Base-by-base conservation (phyloP, 2,113 vertebrate genomes). In the Poeciliopsis occidentalis region DNA sequence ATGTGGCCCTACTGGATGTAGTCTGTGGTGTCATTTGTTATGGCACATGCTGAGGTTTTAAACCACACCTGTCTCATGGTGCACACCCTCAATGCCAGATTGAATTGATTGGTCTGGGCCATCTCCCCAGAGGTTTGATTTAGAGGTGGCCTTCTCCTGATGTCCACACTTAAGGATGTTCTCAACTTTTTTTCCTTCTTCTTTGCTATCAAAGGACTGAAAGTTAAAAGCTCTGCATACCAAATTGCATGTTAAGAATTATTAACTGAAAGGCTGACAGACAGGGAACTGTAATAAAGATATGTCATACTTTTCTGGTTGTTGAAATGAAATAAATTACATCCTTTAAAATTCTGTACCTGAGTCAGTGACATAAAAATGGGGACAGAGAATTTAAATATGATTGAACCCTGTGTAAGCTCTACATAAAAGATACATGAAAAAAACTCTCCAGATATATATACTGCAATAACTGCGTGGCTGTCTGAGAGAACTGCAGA, bases 1-100 rank as follows among this genome's bases (percentile, higher is more conserved):
- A 71, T 65, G 62, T 79, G 80, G 83, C 78, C 68, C 71, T 61
- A 29, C 75, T 64, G 57, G 79, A 81, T 79, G 34, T 75, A 61
- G 76, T 73, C 67, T 57, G 57, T 69, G 37, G 41, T 44, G 75
- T 29, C 78, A 39, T 71, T 87, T 76, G 71, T 87, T 76, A 86
- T 63, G n/a, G n/a, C n/a, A n/a, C n/a, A n/a, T n/a, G n/a, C n/a
- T n/a, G n/a, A n/a, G n/a, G n/a, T n/a, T n/a, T n/a, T n/a, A n/a
- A n/a, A n/a, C n/a, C n/a, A n/a, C n/a, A n/a, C n/a, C n/a, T n/a
- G n/a, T n/a, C n/a, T n/a, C n/a, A n/a, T n/a, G n/a, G n/a, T n/a
- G n/a, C n/a, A n/a, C n/a, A n/a, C n/a, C n/a, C n/a, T n/a, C n/a
- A n/a, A n/a, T n/a, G n/a, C n/a, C n/a, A n/a, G n/a, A n/a, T n/a